These are phyloP conservation scores for Dicentrarchus labrax DNA, from an alignment of 2,113 vertebrate genomes.

Conservation along the genomic window DNA sequence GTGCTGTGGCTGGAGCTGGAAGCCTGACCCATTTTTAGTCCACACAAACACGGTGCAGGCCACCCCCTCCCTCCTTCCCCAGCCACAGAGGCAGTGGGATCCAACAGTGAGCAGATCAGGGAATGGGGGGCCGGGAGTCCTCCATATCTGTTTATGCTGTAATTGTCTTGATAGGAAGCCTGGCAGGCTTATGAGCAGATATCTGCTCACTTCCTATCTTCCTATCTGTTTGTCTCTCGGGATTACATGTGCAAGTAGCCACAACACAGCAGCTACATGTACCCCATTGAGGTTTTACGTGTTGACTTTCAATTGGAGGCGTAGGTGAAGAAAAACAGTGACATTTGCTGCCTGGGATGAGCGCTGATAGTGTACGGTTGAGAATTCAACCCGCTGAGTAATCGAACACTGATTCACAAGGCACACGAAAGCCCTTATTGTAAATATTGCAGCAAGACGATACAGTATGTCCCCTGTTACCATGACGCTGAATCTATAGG, in stretches of 20 bases:
- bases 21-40: conserved; percentile 75
- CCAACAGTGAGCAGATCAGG: conserved; percentile 29
- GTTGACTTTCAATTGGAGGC: neutral
- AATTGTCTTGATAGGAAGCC: conserved; percentile 22
- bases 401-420: neutral
- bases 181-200: neutral
- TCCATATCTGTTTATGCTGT: conserved; percentile 20
- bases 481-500: conserved; percentile 34
- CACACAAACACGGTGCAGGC: conserved; percentile 43
- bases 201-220: too few species aligned
- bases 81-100: conserved; percentile 24
- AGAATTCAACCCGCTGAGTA: conserved; percentile 1
- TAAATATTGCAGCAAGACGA: conserved; percentile 21
- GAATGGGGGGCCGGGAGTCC: neutral
- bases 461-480: conserved; percentile 19
- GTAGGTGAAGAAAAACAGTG: neutral
- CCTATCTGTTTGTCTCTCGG: neutral
- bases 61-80: neutral
- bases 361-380: neutral
- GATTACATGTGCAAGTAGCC: conserved; percentile 7
- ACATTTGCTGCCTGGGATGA: conserved; percentile 11
- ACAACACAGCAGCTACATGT: neutral
- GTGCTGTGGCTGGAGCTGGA: conserved; percentile 50
- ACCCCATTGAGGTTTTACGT: neutral
- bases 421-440: neutral